phyloP scores from a whole-genome alignment of 1,140 invertebrate genomes.

The Meteorus sp. region DNA sequence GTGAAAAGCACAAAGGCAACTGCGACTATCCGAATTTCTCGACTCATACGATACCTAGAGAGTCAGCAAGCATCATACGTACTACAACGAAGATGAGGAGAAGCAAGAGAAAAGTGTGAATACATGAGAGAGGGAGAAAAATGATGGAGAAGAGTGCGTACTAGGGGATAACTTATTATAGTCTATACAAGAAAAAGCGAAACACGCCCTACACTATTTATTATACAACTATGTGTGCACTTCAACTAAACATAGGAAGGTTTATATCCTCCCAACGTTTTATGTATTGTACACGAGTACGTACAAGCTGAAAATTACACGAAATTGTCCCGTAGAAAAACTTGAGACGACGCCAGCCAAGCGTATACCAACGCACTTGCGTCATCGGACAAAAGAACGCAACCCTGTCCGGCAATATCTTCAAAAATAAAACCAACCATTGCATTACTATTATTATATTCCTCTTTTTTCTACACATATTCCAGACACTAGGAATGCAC shows the following conservation, averaged over 20 bases:
- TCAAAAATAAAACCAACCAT: too few relatives aligned
- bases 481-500: too few relatives aligned
- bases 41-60: too few relatives aligned
- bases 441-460: too few relatives aligned
- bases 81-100: background rate
- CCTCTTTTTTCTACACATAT: background rate
- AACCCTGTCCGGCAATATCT: too few relatives aligned
- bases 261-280: slow-evolving; percentile 5
- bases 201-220: background rate
- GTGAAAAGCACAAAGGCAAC: background rate
- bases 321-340: slow-evolving; percentile 3
- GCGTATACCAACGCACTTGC: background rate
- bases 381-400: background rate
- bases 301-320: background rate
- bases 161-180: background rate
- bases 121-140: background rate
- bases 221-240: slow-evolving; percentile 1
- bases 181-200: slow-evolving; percentile 4
- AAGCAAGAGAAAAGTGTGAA: background rate
- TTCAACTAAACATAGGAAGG: slow-evolving; percentile 5
- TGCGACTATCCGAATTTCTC: slow-evolving; percentile 1
- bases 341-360: slow-evolving; percentile 7
- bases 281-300: too few relatives aligned
- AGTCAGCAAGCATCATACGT: background rate
- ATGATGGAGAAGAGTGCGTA: background rate